Evolutionary conservation across 2,888 invertebrate species (phyloP), one percentile per base, ranked within the genome.

Genomic region (Andrena hattorfiana): DNA sequence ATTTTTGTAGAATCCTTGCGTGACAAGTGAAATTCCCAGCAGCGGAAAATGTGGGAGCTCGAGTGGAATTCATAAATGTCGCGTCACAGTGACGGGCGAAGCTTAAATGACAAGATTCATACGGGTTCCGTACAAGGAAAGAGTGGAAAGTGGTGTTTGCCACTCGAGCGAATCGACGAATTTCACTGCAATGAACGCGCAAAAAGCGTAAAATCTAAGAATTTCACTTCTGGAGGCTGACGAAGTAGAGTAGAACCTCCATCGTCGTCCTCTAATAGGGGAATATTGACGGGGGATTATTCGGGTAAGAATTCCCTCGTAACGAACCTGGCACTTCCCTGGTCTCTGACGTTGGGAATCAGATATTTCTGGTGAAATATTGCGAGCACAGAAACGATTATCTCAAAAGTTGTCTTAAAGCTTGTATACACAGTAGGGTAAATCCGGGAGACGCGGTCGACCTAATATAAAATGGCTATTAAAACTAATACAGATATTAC

Each of bases 191-290:
- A 35, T 2, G 10, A 20, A 28, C n/a, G 42, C 35, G 49, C 49
- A n/a, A 60, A 70, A 76, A 63, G 54, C 70, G 76, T 54, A 42
- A 54, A 51, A 63, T 76, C 51, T 30, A 16, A 35, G 42, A 70
- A 76, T 70, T 62, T 76, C 51, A 42, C 54, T 23, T 2, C 20
- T 0, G 20, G 10, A 32, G 7, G n/a, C n/a, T 35, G 32, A 20
- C 4, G n/a, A 62, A 62, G 30, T 32, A 2, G n/a, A 26, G 56
- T 13, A 26, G 56, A 56, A 56, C 23, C 56, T 26, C 20, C 26
- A 26, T 56, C 23, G 13, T 56, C 13, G 4, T 56, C 5, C 10
- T 1, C 13, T 23, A 20, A 51, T 51, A 51, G 6, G 42, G 42
- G 42, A 20, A 51, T 51, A 51, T 51, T 51, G 20, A 20, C 51